Evolutionary conservation across 2,113 vertebrate genomes (phyloP).

Genomic region (Tringa solitaria): DNA sequence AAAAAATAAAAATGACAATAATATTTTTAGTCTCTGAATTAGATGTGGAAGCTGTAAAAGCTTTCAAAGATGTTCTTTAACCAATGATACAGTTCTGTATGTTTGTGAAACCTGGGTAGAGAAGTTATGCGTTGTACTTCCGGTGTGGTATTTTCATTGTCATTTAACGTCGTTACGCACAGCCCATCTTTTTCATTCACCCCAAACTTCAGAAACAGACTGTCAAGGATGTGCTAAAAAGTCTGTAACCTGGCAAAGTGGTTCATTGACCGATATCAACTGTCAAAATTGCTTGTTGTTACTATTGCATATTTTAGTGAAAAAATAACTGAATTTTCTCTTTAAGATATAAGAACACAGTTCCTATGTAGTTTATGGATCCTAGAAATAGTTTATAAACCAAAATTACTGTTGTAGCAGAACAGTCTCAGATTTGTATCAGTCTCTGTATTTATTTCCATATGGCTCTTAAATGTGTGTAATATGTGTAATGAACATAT

Average conservation of each 20-base stretch:
- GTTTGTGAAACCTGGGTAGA: neutral
- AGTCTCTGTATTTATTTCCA: neutral
- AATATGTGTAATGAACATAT: neutral
- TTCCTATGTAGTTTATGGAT: neutral
- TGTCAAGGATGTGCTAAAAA: neutral
- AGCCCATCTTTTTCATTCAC: neutral
- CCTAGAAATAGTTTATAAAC: neutral
- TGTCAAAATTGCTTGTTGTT: neutral
- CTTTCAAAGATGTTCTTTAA: neutral
- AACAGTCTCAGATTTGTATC: neutral
- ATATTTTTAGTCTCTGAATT: neutral
- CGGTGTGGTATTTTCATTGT: neutral
- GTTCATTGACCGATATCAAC: neutral
- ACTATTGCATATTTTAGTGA: neutral
- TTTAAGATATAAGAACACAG: neutral
- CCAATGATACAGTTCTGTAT: neutral
- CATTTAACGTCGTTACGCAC: neutral
- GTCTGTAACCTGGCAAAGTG: neutral
- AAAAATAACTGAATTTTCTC: neutral
- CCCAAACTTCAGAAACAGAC: neutral
- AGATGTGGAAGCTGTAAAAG: neutral
- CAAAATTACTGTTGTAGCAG: neutral
- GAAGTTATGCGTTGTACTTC: neutral
- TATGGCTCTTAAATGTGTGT: neutral
- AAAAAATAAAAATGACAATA: neutral